Evolutionary conservation across 1,140 invertebrate genomes (phyloP).

Genomic region (Drosophila kurseongensis): DNA sequence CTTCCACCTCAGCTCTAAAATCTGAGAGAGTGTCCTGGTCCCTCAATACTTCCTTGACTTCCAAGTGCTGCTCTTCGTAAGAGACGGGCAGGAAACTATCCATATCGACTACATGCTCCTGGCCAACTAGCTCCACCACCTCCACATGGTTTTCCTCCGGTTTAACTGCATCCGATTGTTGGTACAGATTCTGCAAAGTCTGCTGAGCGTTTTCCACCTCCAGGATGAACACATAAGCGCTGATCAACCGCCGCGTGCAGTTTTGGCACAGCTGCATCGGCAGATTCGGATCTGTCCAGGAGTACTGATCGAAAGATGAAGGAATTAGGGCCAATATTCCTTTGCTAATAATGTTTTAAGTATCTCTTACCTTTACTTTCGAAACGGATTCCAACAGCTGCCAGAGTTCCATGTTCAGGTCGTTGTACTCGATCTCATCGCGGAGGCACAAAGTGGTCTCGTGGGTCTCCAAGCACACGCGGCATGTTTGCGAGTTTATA

Average conservation of each 20-base stretch:
- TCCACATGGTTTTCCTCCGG: slow-evolving; percentile 12
- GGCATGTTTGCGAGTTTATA: slow-evolving; percentile 45
- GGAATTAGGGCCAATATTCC: neutral
- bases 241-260: slow-evolving; percentile 58
- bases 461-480: slow-evolving; percentile 57
- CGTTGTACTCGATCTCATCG: slow-evolving; percentile 69
- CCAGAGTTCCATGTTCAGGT: slow-evolving; percentile 55
- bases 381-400: slow-evolving; percentile 58
- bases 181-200: slow-evolving; percentile 34
- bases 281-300: slow-evolving; percentile 38
- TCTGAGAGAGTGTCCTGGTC: neutral
- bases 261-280: slow-evolving; percentile 61
- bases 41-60: neutral
- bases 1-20: neutral
- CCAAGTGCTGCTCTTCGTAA: neutral
- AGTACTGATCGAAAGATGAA: slow-evolving; percentile 8
- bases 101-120: neutral
- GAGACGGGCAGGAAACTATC: neutral
- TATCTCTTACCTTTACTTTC: slow-evolving; percentile 54
- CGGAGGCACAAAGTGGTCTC: slow-evolving; percentile 49
- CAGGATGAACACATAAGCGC: slow-evolving; percentile 69
- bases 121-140: slow-evolving; percentile 1
- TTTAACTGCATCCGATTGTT: neutral
- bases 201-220: slow-evolving; percentile 58
- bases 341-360: neutral